phyloP scores from a whole-genome alignment of 1,140 invertebrate genomes.

The Campoletis sonorensis region DNA sequence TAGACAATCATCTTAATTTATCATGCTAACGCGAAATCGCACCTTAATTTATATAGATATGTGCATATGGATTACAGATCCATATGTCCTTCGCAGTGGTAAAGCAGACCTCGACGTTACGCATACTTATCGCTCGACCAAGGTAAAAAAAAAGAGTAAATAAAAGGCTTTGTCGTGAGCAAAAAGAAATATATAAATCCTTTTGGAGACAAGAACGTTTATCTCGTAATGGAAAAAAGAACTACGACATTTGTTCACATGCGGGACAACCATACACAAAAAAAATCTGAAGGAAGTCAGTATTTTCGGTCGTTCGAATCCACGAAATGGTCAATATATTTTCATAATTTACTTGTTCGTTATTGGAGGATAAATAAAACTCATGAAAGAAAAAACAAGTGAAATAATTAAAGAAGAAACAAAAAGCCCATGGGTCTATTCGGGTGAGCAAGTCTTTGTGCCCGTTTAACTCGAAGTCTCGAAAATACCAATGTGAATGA shows the following conservation, averaged over 20 bases:
- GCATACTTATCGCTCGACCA: slow-evolving; percentile 9
- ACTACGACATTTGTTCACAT: not conserved
- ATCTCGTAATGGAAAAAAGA: not conserved
- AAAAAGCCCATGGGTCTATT: not conserved
- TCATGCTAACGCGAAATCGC: no score
- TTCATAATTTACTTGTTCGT: not conserved
- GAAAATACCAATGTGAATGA: not conserved
- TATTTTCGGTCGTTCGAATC: not conserved
- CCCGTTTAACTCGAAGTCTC: not conserved
- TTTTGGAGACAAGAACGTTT: not conserved
- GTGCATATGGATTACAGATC: not conserved
- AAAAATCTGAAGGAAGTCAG: no score
- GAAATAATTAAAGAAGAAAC: not conserved
- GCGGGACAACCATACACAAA: not conserved
- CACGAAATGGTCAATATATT: not conserved
- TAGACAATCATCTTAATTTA: no score
- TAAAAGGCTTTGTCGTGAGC: not conserved
- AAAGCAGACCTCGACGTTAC: not conserved
- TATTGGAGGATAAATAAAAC: not conserved
- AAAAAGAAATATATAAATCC: not conserved
- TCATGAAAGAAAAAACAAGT: not conserved
- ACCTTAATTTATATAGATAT: not conserved
- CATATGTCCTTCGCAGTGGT: not conserved
- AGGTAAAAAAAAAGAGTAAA: not conserved
- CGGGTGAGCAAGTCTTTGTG: not conserved